Percentiles rank a stretch among this genome's conserved stretches.
phyloP scores from a whole-genome alignment of 2,797 vertebrate genomes.

The Lagodon rhomboides region DNA sequence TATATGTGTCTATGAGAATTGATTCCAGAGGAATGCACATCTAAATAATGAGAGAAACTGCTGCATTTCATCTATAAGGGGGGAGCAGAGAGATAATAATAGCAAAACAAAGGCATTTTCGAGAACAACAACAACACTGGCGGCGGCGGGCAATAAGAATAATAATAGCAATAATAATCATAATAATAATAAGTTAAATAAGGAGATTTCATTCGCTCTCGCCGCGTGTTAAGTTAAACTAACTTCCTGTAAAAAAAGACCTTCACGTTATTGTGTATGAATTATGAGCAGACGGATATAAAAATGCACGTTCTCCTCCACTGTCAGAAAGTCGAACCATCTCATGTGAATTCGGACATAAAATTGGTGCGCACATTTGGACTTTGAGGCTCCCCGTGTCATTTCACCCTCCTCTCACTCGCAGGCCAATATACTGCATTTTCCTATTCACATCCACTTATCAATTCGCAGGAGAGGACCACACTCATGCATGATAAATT shows the following conservation, averaged over 20 bases:
- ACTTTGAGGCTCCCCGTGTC: constrained; percentile 27
- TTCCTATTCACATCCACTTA: constrained; percentile 77
- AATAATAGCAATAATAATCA: constrained; percentile 35
- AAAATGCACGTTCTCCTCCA: not conserved
- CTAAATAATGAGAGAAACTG: constrained; percentile 88
- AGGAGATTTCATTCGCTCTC: not conserved
- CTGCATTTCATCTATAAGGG: constrained; percentile 81
- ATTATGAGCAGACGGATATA: not conserved
- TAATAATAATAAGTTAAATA: constrained; percentile 27
- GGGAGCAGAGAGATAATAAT: constrained; percentile 79
- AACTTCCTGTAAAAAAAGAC: constrained; percentile 9
- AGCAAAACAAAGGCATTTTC: constrained; percentile 75
- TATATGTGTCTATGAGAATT: constrained; percentile 90
- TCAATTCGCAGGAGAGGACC: constrained; percentile 75
- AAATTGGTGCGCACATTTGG: constrained; percentile 53
- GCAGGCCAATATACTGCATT: constrained; percentile 59
- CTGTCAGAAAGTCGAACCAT: constrained; percentile 4
- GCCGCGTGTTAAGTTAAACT: constrained; percentile 16
- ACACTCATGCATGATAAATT: constrained; percentile 82
- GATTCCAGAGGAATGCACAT: constrained; percentile 86
- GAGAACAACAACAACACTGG: constrained; percentile 57
- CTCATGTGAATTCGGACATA: constrained; percentile 25
- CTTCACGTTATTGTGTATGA: not conserved
- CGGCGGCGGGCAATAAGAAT: constrained; percentile 5
- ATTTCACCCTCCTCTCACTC: constrained; percentile 45